Percentiles rank a stretch among this genome's conserved stretches.
These are phyloP conservation scores for Macrophya annulata DNA, from an alignment of 2,888 invertebrate species.

Conservation along the genomic window DNA sequence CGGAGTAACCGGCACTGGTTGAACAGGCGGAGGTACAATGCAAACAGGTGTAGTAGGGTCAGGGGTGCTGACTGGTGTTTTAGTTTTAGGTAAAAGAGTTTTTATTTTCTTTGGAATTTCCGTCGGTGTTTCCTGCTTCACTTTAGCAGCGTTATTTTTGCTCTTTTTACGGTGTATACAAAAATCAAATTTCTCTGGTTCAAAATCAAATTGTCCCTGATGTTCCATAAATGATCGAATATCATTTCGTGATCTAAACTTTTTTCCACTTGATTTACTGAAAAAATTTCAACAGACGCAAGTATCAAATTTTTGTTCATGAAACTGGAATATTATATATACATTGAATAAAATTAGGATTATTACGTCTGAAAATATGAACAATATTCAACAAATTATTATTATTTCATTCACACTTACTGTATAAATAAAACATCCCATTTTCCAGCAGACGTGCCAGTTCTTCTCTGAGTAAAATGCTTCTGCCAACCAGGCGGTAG, in stretches of 20 bases:
- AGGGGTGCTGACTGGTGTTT: conserved; percentile 60
- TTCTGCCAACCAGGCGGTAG: conserved; percentile 90
- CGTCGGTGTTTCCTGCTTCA: conserved; percentile 66
- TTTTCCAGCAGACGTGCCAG: conserved; percentile 88
- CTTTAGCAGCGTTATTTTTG: conserved; percentile 61
- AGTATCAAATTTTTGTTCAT: not conserved
- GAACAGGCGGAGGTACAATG: conserved; percentile 56
- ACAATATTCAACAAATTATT: not conserved
- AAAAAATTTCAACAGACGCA: conserved; percentile 25
- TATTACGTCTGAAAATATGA: not conserved
- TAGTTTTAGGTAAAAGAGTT: conserved; percentile 75
- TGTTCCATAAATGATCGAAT: conserved; percentile 81
- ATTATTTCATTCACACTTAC: conserved; percentile 76
- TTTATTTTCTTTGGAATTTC: conserved; percentile 75
- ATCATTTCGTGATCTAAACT: conserved; percentile 83
- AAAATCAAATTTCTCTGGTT: conserved; percentile 83
- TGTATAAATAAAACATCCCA: conserved; percentile 90
- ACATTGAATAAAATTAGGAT: not conserved
- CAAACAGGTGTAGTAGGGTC: conserved; percentile 62
- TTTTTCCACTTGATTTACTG: conserved; percentile 83
- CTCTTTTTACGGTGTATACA: conserved; percentile 81
- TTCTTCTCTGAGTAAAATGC: conserved; percentile 87
- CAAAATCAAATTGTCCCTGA: conserved; percentile 78
- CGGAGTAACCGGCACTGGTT: conserved; percentile 55
- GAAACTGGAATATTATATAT: not conserved